Base-by-base conservation (phyloP, 2,888 invertebrate genomes). In the Hyppa rectilinea region DNA sequence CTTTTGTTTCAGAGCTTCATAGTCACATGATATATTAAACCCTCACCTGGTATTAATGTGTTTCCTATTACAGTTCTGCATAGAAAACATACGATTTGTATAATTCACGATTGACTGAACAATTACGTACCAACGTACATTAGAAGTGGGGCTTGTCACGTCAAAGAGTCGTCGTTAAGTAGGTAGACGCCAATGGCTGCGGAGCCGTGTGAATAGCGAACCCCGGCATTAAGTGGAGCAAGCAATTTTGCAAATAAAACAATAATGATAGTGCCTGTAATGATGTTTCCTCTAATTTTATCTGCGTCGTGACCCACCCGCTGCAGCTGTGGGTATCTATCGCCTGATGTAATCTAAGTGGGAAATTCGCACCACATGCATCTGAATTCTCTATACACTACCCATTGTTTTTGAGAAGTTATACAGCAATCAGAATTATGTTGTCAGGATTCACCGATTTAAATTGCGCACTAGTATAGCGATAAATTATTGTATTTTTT, bases 221-320 rank as follows among this genome's bases (percentile, higher is more conserved):
- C 87, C 89, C 88, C 64, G 85, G 85, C 90, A 92, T 91, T 92
- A 93, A 87, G 82, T 85, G 86, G 84, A 85, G 88, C 89, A 87
- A 89, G 91, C 91, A 90, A 93, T 93, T 92, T 92, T 88, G 91
- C 89, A 92, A 92, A 93, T 92, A 91, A 92, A 93, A 93, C 92
- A 90, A 93, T 92, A 92, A 93, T 93, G 90, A 92, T 91, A 91
- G 90, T 90, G 78, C 81, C 84, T 85, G 87, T 85, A 88, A 90
- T 90, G 87, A 90, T 87, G 89, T 89, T 92, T 90, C 90, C 90
- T 92, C 87, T 90, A 91, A 90, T 91, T 91, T 89, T 86, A 87
- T 86, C 82, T 83, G 78, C 71, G 77, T 90, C 87, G 89, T 88
- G 90, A 87, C 68, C 78, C 66, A 55, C 66, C 71, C 67, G 64